Evolutionary conservation across 1,140 invertebrate species (phyloP).

Genomic region (Drosophila kurseongensis): DNA sequence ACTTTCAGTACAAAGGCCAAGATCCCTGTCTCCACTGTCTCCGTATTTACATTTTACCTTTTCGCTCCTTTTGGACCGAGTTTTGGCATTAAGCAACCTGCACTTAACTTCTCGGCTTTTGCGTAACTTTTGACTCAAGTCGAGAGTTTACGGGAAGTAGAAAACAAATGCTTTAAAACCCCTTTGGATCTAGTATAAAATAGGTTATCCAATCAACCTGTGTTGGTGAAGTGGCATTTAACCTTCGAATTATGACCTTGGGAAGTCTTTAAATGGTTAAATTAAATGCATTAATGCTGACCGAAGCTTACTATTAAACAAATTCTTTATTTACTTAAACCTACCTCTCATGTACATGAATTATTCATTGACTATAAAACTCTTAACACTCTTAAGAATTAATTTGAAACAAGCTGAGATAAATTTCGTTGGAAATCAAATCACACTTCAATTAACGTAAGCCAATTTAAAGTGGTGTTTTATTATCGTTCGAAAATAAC

Average conservation of each 20-base stretch:
- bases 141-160: background rate
- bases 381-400: too few relatives aligned
- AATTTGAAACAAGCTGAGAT: too few relatives aligned
- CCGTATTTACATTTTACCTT: slow-evolving; percentile 47
- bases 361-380: too few relatives aligned
- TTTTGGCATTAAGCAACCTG: slow-evolving; percentile 44
- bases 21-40: slow-evolving; percentile 15
- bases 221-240: background rate
- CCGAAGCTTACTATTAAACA: too few relatives aligned
- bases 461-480: background rate
- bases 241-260: background rate
- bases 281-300: too few relatives aligned
- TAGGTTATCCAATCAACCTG: background rate
- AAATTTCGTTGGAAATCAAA: too few relatives aligned
- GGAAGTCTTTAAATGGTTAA: background rate
- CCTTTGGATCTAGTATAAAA: background rate
- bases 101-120: slow-evolving; percentile 55
- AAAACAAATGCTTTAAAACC: background rate
- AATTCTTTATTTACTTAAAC: too few relatives aligned
- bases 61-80: slow-evolving; percentile 8
- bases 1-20: slow-evolving; percentile 25
- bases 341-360: too few relatives aligned
- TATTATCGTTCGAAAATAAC: background rate
- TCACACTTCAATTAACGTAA: too few relatives aligned
- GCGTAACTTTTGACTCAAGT: slow-evolving; percentile 1